These are phyloP conservation scores for Brachionus angularis DNA, from an alignment of 1,140 invertebrate genomes.

Conservation along the genomic window DNA sequence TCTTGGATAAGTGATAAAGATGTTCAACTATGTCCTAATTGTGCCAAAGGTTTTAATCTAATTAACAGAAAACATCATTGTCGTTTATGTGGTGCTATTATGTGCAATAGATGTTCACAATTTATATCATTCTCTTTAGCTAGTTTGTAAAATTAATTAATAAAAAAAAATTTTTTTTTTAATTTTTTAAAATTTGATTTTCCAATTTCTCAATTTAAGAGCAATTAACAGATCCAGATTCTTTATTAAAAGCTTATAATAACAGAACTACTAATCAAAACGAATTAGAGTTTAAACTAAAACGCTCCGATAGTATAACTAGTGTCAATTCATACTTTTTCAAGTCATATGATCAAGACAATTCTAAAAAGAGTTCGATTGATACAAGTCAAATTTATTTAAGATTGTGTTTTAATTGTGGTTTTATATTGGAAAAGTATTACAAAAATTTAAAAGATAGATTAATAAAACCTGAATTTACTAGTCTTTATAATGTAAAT, in stretches of 20 bases:
- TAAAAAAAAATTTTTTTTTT: not conserved
- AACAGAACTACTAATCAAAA: conserved; percentile 57
- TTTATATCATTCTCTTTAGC: conserved; percentile 78
- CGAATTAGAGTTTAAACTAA: conserved; percentile 50
- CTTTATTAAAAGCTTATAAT: conserved; percentile 63
- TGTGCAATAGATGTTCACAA: conserved; percentile 86
- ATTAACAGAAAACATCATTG: conserved; percentile 89
- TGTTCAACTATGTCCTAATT: conserved; percentile 82
- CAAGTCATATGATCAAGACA: not conserved
- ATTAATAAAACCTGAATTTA: conserved; percentile 22
- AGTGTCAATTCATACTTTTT: conserved; percentile 50
- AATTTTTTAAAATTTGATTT: not conserved
- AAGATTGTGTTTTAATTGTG: conserved; percentile 31
- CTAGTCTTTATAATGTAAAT: conserved; percentile 48
- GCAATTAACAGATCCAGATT: conserved; percentile 44
- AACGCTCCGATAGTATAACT: conserved; percentile 52
- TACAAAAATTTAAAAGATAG: conserved; percentile 25
- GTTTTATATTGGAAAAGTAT: conserved; percentile 17
- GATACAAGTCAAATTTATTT: conserved; percentile 8
- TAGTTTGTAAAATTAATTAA: conserved; percentile 64
- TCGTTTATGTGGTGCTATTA: conserved; percentile 85
- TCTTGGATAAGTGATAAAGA: conserved; percentile 85
- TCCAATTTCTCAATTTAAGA: not conserved
- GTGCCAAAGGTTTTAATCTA: conserved; percentile 79
- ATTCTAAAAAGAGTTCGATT: not conserved